Evolutionary conservation across 2,888 invertebrate species (phyloP), one percentile per base, ranked within the genome.

Genomic region (Archaeoteleia sp.): DNA sequence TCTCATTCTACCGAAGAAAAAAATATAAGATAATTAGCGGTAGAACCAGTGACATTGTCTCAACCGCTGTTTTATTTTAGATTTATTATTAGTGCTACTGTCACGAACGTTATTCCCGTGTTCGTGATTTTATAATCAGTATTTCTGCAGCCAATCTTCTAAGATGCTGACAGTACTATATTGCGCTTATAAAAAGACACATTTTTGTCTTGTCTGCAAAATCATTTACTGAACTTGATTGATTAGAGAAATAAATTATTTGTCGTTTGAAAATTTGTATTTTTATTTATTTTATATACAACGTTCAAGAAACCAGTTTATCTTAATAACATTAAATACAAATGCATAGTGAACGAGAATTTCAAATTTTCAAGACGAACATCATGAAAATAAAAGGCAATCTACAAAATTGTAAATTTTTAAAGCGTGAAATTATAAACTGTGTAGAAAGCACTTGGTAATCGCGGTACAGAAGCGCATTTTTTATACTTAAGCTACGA

Each of bases 71-170:
- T 27, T 12, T 14, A 34, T 42, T 40, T 34, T 14, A 13, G 12
- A 8, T 60, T 60, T 30, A 60, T 60, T 43, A 60, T 60, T 60
- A 42, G 49, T 49, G 43, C 14, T 17, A 58, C 34, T 58, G 35
- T 58, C 35, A 49, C 40, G 35, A 58, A 49, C 48, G 40, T 58
- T 58, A 49, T 34, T 48, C 40, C 25, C 15, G 34, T 27, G 7
- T n/a, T 12, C 10, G 30, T n/a, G 14, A 42, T 10, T 25, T 57
- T 54, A 17, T 34, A 58, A 58, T 30, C 37, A 42, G 14, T 14
- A 32, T 49, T 58, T 42, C 49, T 49, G 27, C 20, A 60, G 43
- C 35, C 35, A 49, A 29, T 60, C 49, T 34, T 60, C 58, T 37
- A 13, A 25, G 46, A 30, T 23, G 29, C 14, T 29, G 10, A 27